Evolutionary conservation across 2,113 vertebrate genomes (phyloP).

Genomic region (Phyllostomus discolor): DNA sequence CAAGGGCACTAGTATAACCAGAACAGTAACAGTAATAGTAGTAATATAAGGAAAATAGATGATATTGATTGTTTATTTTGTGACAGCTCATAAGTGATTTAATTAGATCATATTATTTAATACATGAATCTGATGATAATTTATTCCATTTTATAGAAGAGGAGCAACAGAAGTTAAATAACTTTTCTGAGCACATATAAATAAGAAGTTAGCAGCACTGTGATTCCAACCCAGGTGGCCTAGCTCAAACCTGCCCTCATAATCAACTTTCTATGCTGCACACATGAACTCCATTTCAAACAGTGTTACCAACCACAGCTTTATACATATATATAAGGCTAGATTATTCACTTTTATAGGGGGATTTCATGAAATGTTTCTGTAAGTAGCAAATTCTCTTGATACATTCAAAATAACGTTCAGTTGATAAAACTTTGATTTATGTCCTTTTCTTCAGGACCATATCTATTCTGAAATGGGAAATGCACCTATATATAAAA

Average conservation of each 20-base stretch:
- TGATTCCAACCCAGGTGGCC: background rate
- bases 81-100: background rate
- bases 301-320: background rate
- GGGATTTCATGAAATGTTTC: slow-evolving; percentile 37
- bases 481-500: background rate
- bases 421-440: background rate
- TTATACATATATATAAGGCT: background rate
- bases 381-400: slow-evolving; percentile 32
- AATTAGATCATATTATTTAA: slow-evolving; percentile 22
- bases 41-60: background rate
- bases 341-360: slow-evolving; percentile 22
- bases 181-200: background rate
- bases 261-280: background rate
- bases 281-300: background rate
- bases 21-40: background rate
- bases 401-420: background rate
- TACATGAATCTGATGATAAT: background rate
- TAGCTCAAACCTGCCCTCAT: background rate
- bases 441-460: slow-evolving; percentile 27
- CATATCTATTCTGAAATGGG: background rate
- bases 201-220: background rate
- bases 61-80: background rate
- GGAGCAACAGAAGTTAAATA: background rate
- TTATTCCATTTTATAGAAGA: background rate
- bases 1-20: background rate